Conservation (phyloP, 1,140 invertebrate species). For the Neodiprion lecontei region DNA sequence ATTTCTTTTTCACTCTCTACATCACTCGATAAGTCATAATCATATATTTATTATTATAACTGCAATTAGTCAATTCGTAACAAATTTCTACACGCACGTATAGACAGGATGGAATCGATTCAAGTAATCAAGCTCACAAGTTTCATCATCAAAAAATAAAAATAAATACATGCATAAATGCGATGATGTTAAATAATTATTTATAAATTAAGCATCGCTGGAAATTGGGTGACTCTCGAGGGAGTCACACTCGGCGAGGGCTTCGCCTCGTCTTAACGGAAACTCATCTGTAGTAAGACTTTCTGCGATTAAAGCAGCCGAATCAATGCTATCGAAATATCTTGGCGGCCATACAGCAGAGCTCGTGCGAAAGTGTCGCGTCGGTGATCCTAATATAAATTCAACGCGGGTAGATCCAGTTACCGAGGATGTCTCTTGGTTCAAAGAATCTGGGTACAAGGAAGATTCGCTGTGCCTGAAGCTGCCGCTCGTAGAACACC, state of each 20-base stretch:
- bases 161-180: no score
- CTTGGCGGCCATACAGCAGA: constrained; percentile 42
- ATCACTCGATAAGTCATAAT: background rate
- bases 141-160: no score
- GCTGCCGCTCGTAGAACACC: constrained; percentile 47
- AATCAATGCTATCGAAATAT: constrained; percentile 67
- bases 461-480: constrained; percentile 53
- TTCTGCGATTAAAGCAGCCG: constrained; percentile 44
- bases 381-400: constrained; percentile 56
- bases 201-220: constrained; percentile 35
- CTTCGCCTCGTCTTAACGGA: constrained; percentile 57
- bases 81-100: no score
- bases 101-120: no score
- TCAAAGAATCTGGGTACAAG: constrained; percentile 57
- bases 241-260: constrained; percentile 65
- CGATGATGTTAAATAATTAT: no score
- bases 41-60: no score
- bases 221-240: constrained; percentile 57
- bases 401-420: constrained; percentile 54
- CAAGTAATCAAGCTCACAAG: no score
- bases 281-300: constrained; percentile 55
- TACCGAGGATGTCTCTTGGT: constrained; percentile 49
- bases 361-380: constrained; percentile 45
- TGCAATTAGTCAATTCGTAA: no score
- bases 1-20: background rate